Percentiles rank a stretch among this genome's conserved stretches.
Evolutionary conservation across 2,888 invertebrate genomes (phyloP).

Genomic region (Lithodes maja): DNA sequence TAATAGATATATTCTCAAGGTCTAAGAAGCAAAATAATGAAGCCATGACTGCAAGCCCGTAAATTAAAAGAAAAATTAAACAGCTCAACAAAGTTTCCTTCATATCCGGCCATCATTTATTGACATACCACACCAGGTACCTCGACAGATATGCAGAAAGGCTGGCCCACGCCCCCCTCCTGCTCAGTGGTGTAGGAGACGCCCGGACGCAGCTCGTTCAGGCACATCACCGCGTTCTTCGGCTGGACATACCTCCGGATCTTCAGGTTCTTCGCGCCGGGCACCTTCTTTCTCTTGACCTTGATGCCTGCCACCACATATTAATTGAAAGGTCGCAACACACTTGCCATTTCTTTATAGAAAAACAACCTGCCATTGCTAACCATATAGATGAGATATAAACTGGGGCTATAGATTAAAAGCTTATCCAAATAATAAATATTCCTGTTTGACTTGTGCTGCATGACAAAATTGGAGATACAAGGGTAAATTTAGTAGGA

Average conservation of each 20-base stretch:
- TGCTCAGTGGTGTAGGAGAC: slow-evolving; percentile 62
- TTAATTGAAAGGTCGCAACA: slow-evolving; percentile 68
- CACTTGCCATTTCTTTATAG: slow-evolving; percentile 62
- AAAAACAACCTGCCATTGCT: slow-evolving; percentile 39
- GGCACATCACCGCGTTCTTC: slow-evolving; percentile 70
- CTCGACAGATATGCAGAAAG: slow-evolving; percentile 66
- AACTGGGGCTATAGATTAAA: neutral
- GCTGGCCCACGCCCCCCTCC: slow-evolving; percentile 61
- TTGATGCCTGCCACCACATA: slow-evolving; percentile 65
- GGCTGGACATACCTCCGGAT: slow-evolving; percentile 68
- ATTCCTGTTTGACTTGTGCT: neutral
- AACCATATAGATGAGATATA: neutral
- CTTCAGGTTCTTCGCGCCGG: slow-evolving; percentile 66
- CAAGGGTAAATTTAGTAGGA: slow-evolving; percentile 38
- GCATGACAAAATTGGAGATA: neutral
- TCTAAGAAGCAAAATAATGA: neutral
- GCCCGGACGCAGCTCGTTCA: slow-evolving; percentile 69
- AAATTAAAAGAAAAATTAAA: slow-evolving; percentile 19
- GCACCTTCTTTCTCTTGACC: slow-evolving; percentile 69
- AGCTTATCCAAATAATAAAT: neutral
- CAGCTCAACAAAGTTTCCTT: slow-evolving; percentile 29
- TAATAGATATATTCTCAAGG: neutral
- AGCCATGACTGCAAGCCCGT: neutral
- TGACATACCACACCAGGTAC: slow-evolving; percentile 45
- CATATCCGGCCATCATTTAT: slow-evolving; percentile 1